Base-by-base conservation (phyloP, 2,888 invertebrate genomes). In the Apamea monoglypha region DNA sequence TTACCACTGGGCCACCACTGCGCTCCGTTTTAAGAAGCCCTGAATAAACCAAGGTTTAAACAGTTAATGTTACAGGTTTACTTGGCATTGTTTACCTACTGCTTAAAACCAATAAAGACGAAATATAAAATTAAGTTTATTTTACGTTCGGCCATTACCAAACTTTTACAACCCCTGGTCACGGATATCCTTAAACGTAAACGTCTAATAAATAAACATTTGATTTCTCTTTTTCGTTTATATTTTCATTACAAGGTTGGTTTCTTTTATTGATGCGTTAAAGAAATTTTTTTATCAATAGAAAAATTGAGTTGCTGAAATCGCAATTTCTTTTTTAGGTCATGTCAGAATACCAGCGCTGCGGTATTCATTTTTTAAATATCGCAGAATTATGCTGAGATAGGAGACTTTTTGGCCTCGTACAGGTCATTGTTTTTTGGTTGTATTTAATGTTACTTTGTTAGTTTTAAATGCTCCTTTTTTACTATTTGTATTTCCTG, bases 201-300 rank as follows among this genome's bases (percentile, higher is more conserved):
- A 84, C 21, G 77, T 75, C 66, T 12, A 74, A 84, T 86, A 85
- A 84, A 85, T 86, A 83, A 75, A 86, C 69, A 47, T 86, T 85
- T 72, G 73, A 71, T 80, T 83, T 72, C 50, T 50, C 50, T 50
- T 59, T 25, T 74, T 63, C 14, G 32, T 81, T 81, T 82, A 56
- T 64, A 40, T 59, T 83, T 59, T 73, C 10, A 21, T 69, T 79
- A 73, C 78, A 32, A 4, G 69, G 44, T 50, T 32, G 29, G 53
- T 71, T 67, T 47, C 36, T 36, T 77, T 71, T 71, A 80, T 80
- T 12, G 80, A 73, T 40, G 36, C 50, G 2, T 66, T 79, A 21
- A 56, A 64, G 53, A 40, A 76, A 50, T 40, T 69, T 77, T 40
- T 18, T 53, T 75, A 32, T 10, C 7, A 69, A 56, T 50, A 16